These are phyloP conservation scores for Brachionus asplanchnoidis DNA, from an alignment of 1,140 invertebrate genomes.

Conservation along the genomic window DNA sequence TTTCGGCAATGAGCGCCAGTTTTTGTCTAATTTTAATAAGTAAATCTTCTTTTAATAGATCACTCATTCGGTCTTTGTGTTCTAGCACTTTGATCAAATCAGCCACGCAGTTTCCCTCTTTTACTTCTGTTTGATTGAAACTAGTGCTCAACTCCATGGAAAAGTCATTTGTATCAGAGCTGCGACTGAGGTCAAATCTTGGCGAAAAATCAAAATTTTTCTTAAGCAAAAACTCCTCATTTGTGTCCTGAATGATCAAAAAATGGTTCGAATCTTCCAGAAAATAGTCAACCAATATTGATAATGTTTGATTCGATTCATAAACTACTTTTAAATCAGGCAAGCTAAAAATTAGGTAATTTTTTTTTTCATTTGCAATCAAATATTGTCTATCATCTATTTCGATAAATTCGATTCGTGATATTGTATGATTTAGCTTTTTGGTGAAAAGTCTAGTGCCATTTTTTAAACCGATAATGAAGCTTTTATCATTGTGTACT, in stretches of 20 bases:
- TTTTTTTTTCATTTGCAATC: background rate
- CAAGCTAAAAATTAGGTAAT: background rate
- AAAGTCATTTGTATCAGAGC: background rate
- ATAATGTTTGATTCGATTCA: background rate
- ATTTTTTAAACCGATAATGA: background rate
- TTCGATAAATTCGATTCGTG: background rate
- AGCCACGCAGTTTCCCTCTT: background rate
- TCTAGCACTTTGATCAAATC: background rate
- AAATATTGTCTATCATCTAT: background rate
- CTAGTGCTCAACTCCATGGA: background rate
- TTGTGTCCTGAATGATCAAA: background rate
- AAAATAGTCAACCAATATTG: background rate
- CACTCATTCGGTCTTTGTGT: background rate
- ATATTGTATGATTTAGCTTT: background rate
- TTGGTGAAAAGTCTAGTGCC: background rate
- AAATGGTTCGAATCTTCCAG: background rate
- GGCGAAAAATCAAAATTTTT: background rate
- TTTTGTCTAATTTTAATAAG: background rate
- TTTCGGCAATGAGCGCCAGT: background rate
- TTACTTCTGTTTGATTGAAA: background rate
- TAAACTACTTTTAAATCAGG: background rate
- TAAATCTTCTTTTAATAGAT: background rate
- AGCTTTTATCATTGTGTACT: background rate
- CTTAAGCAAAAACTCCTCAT: background rate
- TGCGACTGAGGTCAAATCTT: background rate